Conservation (phyloP, 2,797 vertebrate genomes). For the Karalla daura region DNA sequence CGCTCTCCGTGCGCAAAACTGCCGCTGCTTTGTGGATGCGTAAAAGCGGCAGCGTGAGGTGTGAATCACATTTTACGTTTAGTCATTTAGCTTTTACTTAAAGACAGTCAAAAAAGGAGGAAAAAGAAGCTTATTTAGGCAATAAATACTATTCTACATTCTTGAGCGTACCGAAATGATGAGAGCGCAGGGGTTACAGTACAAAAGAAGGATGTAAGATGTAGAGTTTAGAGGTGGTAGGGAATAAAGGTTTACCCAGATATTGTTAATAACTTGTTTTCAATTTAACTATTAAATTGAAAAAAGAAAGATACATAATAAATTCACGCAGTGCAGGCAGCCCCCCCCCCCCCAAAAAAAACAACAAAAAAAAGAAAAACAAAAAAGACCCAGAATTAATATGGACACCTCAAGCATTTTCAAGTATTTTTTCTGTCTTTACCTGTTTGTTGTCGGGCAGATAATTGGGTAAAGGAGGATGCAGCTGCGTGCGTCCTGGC, state of each 20-base stretch:
- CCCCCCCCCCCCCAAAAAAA: too few relatives aligned
- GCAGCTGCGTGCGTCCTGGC: slow-evolving; percentile 43
- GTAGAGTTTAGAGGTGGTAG: too few relatives aligned
- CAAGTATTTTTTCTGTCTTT: not conserved
- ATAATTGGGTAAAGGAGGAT: slow-evolving; percentile 30
- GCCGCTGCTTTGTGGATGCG: too few relatives aligned
- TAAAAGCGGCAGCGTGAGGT: too few relatives aligned
- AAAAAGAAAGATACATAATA: not conserved
- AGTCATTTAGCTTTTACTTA: too few relatives aligned
- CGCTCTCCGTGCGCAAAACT: slow-evolving; percentile 16
- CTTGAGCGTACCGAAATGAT: too few relatives aligned
- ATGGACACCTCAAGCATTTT: not conserved
- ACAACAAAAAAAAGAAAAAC: not conserved
- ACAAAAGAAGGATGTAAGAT: too few relatives aligned
- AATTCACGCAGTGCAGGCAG: not conserved
- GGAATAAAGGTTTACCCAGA: not conserved
- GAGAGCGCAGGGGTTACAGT: too few relatives aligned
- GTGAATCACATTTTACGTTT: too few relatives aligned
- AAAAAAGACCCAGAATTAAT: not conserved
- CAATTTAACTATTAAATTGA: not conserved
- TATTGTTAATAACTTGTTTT: not conserved
- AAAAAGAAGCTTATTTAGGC: too few relatives aligned
- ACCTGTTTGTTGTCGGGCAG: slow-evolving; percentile 65
- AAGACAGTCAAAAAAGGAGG: too few relatives aligned
- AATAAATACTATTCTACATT: too few relatives aligned